phyloP scores from a whole-genome alignment of 2,888 invertebrate genomes.

The Conops quadrifasciatus region DNA sequence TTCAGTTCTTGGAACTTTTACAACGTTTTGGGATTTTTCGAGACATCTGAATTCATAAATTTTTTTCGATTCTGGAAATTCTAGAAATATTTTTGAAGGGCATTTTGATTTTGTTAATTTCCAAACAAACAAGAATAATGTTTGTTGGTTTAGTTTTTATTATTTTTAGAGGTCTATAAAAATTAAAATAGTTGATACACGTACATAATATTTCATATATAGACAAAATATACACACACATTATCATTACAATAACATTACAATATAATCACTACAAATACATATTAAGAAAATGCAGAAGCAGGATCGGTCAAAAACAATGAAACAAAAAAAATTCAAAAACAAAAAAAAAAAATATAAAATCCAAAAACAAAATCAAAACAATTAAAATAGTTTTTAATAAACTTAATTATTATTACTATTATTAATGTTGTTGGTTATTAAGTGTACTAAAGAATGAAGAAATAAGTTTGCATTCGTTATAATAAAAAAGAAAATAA shows the following conservation, averaged over 20 bases:
- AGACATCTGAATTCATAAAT: too few relatives aligned
- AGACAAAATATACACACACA: slow-evolving; percentile 23
- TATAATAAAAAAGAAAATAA: background rate
- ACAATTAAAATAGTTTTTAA: background rate
- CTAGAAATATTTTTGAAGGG: too few relatives aligned
- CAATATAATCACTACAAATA: slow-evolving; percentile 38
- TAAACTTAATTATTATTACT: background rate
- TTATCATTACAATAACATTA: slow-evolving; percentile 27
- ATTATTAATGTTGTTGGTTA: slow-evolving; percentile 25
- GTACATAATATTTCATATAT: too few relatives aligned
- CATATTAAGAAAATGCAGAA: slow-evolving; percentile 57
- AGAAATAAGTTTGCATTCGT: slow-evolving; percentile 11
- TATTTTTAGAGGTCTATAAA: too few relatives aligned
- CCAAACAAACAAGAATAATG: too few relatives aligned
- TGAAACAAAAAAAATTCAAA: slow-evolving; percentile 49
- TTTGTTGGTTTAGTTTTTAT: too few relatives aligned
- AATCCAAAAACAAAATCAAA: background rate
- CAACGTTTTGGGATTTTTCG: too few relatives aligned
- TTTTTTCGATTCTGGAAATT: too few relatives aligned
- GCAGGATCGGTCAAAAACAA: slow-evolving; percentile 65
- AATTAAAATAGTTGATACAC: slow-evolving; percentile 37
- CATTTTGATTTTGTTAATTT: too few relatives aligned
- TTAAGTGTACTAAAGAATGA: background rate
- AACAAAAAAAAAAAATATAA: slow-evolving; percentile 37
- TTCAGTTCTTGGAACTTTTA: too few relatives aligned